phyloP scores from a whole-genome alignment of 2,888 invertebrate species.

The Acleris holmiana region DNA sequence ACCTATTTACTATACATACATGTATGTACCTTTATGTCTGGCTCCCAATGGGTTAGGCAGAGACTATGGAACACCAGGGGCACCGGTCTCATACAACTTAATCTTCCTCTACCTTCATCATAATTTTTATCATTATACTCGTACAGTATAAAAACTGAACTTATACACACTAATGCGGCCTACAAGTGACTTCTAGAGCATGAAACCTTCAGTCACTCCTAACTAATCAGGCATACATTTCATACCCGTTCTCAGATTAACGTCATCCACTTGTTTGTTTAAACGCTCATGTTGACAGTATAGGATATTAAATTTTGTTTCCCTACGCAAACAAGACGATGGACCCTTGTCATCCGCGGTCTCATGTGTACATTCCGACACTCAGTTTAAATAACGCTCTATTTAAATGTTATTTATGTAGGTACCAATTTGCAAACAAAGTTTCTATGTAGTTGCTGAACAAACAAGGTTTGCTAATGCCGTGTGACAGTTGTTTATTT shows the following conservation, averaged over 20 bases:
- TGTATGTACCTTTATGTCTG: too few species aligned
- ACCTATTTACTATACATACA: too few species aligned
- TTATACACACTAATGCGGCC: too few species aligned
- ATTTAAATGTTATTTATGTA: constrained; percentile 47
- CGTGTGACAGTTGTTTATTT: constrained; percentile 32
- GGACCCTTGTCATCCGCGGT: constrained; percentile 67
- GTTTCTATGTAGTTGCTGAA: constrained; percentile 25
- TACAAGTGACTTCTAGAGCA: too few species aligned
- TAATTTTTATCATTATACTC: too few species aligned
- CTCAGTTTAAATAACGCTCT: constrained; percentile 55
- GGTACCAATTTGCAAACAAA: constrained; percentile 37
- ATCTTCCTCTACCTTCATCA: too few species aligned
- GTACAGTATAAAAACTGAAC: too few species aligned
- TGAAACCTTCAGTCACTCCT: not conserved
- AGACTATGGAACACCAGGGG: too few species aligned
- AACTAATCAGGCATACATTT: constrained; percentile 32
- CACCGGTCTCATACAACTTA: too few species aligned
- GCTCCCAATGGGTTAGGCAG: too few species aligned
- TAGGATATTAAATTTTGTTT: constrained; percentile 69
- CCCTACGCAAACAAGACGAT: constrained; percentile 55
- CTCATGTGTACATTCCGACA: constrained; percentile 62
- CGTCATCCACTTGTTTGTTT: constrained; percentile 38
- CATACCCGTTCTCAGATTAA: constrained; percentile 15
- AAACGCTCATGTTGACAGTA: constrained; percentile 56
- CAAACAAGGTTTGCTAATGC: constrained; percentile 29